Evolutionary conservation across 2,113 vertebrate species (phyloP), one percentile per base, ranked within the genome.

Genomic region (Leptocoma aspasia): DNA sequence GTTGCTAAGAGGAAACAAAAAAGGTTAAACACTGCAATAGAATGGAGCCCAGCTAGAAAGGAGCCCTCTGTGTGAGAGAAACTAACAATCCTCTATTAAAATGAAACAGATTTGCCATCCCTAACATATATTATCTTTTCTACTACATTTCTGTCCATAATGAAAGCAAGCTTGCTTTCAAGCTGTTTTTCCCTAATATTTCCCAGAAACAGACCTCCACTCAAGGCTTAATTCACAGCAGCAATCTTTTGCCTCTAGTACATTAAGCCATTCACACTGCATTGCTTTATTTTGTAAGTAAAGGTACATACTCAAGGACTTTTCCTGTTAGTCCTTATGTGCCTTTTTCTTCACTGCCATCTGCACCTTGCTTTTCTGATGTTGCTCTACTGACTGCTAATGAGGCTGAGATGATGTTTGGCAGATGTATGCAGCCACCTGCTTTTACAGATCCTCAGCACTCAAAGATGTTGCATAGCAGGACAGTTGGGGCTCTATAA

Each of bases 341-440:
- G 80, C 47, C 42, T 77, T 93, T 94, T 86, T 81, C 80, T 82
- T 81, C 23, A 21, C 49, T 73, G 80, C 80, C 96, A 97, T 92
- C 95, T 95, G 94, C 66, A 94, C 80, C 89, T 89, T 94, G 69
- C 61, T 93, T 86, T 90, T 50, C 78, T 65, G 53, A 53, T 83
- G 90, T 33, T 86, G 85, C 82, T 90, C 82, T 75, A 44, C 72
- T 50, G 90, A 72, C 89, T 96, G 75, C 72, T 96, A 90, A 70
- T 63, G 83, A 93, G 54, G 75, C 72, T 92, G 89, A 91, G 88
- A 88, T 59, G 92, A 94, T 65, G 44, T 65, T 66, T 91, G 93
- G 88, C 86, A 95, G 86, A 50, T 73, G 94, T 33, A 37, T 6
- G 16, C 15, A 92, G 69, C 89, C 95, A 97, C 93, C 94, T 96